Percentiles rank a stretch among this genome's conserved stretches.
phyloP scores from a whole-genome alignment of 2,113 vertebrate species.

The Aleadryas rufinucha region DNA sequence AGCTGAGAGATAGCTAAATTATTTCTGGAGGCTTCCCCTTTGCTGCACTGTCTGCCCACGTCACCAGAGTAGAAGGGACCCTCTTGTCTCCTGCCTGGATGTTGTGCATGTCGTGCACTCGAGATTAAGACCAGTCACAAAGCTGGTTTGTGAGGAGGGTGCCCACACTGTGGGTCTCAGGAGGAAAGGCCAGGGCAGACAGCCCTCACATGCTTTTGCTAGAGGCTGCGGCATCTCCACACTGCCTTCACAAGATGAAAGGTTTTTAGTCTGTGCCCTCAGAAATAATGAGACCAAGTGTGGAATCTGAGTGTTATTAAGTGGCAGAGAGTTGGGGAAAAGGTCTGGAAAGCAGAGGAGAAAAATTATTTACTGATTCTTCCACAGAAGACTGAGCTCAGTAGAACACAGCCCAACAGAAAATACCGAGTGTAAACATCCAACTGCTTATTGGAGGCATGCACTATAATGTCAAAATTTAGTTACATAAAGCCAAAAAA shows the following conservation, averaged over 20 bases:
- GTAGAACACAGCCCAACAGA: neutral
- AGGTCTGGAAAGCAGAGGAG: neutral
- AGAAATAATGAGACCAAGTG: neutral
- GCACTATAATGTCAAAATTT: neutral
- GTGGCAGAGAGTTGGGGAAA: neutral
- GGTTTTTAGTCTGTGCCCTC: neutral
- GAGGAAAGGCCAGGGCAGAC: neutral
- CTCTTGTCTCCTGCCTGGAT: neutral
- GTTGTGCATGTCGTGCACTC: neutral
- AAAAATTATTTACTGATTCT: neutral
- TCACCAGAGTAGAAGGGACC: neutral
- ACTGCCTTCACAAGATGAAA: neutral
- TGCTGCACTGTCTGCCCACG: neutral
- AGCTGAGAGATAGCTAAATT: neutral
- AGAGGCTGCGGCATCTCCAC: neutral
- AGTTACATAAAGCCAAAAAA: neutral
- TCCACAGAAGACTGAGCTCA: neutral
- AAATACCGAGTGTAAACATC: neutral
- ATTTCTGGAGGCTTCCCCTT: neutral
- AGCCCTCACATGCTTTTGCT: rapidly evolving
- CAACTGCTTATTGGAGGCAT: neutral
- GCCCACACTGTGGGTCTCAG: neutral
- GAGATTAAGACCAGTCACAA: rapidly evolving
- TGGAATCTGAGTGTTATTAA: neutral
- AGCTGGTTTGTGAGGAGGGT: neutral